Percentiles rank a stretch among this genome's conserved stretches.
These are phyloP conservation scores for Sinocyclocheilus rhinocerous DNA, from an alignment of 2,113 vertebrate species.

Conservation along the genomic window DNA sequence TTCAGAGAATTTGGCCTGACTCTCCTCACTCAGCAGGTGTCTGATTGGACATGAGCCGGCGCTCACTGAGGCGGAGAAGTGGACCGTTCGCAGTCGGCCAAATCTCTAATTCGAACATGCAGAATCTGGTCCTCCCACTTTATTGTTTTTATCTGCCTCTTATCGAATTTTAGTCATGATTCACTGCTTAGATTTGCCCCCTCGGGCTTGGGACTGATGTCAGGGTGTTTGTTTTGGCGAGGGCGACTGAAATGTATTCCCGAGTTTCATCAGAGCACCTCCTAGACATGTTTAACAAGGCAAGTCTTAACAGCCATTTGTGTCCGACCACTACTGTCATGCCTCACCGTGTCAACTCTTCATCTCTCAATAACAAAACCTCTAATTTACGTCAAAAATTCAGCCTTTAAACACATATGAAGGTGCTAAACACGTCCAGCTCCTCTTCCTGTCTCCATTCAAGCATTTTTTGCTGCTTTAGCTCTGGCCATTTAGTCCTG, in stretches of 20 bases:
- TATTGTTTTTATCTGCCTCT: conserved; percentile 13
- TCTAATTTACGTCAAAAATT: not conserved
- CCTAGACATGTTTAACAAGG: not conserved
- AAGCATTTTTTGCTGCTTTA: not conserved
- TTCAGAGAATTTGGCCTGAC: not conserved
- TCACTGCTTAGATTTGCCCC: conserved; percentile 31
- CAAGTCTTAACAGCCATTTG: not conserved
- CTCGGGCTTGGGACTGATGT: not conserved
- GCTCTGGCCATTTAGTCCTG: conserved; percentile 11
- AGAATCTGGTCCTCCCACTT: not conserved
- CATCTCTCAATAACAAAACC: not conserved
- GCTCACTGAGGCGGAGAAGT: conserved; percentile 12
- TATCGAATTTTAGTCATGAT: conserved; percentile 29
- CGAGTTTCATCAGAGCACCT: not conserved
- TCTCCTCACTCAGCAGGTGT: conserved; percentile 13
- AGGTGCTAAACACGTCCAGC: not conserved
- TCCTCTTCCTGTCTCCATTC: not conserved
- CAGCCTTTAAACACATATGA: not conserved
- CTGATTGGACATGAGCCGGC: conserved; percentile 24
- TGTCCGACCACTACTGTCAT: not conserved
- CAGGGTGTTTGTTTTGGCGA: not conserved
- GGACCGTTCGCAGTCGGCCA: not conserved
- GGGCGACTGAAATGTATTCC: not conserved
- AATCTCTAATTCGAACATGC: conserved; percentile 26
- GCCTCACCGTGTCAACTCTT: not conserved